Evolutionary conservation across 2,797 vertebrate species (phyloP).

Genomic region (Smutsia temminckii): DNA sequence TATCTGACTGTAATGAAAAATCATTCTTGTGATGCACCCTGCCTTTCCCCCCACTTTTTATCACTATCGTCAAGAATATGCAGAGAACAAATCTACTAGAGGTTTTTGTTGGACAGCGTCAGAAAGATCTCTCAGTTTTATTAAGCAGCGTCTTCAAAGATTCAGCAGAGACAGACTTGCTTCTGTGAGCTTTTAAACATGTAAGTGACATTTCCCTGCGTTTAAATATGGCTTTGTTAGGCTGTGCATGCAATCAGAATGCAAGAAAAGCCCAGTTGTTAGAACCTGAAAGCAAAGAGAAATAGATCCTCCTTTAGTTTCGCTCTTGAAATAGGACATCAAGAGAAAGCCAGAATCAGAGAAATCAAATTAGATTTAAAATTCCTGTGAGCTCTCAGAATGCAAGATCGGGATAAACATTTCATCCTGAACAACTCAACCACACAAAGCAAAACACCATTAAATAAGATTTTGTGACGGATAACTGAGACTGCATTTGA

Average conservation of each 20-base stretch:
- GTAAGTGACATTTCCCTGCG: slow-evolving; percentile 69
- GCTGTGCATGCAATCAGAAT: slow-evolving; percentile 61
- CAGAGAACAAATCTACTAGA: slow-evolving; percentile 57
- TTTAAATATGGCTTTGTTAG: slow-evolving; percentile 75
- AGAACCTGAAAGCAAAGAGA: slow-evolving; percentile 68
- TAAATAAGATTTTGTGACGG: neutral
- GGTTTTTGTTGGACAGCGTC: slow-evolving; percentile 46
- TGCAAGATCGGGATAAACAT: slow-evolving; percentile 53
- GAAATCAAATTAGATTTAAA: slow-evolving; percentile 72
- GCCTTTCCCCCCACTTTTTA: neutral
- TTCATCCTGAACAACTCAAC: neutral
- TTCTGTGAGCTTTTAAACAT: slow-evolving; percentile 66
- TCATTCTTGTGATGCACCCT: slow-evolving; percentile 72
- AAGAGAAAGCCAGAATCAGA: slow-evolving; percentile 62
- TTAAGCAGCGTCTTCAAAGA: slow-evolving; percentile 69
- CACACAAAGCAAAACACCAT: slow-evolving; percentile 38
- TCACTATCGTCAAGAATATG: slow-evolving; percentile 65
- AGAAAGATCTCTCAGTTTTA: slow-evolving; percentile 53
- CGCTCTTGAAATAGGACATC: slow-evolving; percentile 67
- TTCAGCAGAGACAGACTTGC: slow-evolving; percentile 58
- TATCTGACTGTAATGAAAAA: slow-evolving; percentile 78
- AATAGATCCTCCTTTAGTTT: slow-evolving; percentile 63
- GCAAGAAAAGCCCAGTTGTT: neutral
- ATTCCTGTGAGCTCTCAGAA: slow-evolving; percentile 55
- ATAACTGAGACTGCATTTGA: neutral